These are phyloP conservation scores for Parotia lawesii DNA, from an alignment of 2,113 vertebrate species.

Conservation along the genomic window DNA sequence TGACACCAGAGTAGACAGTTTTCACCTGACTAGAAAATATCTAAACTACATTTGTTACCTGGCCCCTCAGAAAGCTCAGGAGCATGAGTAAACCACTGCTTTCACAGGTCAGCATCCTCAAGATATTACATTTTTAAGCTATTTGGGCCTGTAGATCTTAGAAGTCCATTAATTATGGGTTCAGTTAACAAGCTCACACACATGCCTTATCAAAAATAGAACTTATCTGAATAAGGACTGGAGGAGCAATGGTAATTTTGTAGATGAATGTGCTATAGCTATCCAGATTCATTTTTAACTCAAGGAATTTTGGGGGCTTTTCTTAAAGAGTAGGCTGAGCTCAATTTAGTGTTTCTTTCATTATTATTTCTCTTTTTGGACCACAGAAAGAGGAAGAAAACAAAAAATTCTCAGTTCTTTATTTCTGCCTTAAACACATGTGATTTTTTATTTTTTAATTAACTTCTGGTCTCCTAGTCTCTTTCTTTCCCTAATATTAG, in stretches of 20 bases:
- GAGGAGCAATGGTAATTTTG: neutral
- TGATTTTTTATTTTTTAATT: neutral
- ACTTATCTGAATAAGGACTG: neutral
- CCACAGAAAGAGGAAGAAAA: neutral
- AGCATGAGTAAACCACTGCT: neutral
- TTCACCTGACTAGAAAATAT: neutral
- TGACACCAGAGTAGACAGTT: neutral
- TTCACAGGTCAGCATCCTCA: neutral
- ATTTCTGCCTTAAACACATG: neutral
- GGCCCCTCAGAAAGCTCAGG: neutral
- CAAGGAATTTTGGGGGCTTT: neutral
- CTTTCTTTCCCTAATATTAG: neutral
- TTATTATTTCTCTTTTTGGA: slow-evolving; percentile 22
- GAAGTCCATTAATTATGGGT: neutral
- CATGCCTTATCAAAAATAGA: neutral
- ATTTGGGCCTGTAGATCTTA: neutral
- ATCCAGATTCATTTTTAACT: slow-evolving; percentile 11
- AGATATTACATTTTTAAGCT: neutral
- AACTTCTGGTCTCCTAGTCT: neutral
- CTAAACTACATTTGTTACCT: neutral
- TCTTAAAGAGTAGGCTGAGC: neutral
- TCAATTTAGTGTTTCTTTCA: neutral
- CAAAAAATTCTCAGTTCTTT: neutral
- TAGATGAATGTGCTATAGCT: neutral
- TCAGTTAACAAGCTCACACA: slow-evolving; percentile 15